Evolutionary conservation across 2,113 vertebrate genomes (phyloP).

Genomic region (Gracilinanus agilis): DNA sequence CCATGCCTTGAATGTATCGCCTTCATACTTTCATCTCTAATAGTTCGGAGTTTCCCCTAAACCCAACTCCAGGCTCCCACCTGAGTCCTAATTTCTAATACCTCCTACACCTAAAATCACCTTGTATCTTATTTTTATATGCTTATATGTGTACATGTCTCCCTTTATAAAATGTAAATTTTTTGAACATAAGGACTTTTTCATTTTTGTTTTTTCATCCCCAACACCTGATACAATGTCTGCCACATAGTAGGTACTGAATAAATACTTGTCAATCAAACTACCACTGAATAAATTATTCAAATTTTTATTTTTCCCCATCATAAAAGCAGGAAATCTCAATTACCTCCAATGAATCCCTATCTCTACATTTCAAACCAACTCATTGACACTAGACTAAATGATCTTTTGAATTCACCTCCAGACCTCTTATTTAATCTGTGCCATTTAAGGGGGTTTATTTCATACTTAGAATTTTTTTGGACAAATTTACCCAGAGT

Average conservation of each 20-base stretch:
- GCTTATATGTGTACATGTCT: not conserved
- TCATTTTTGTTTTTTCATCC: not conserved
- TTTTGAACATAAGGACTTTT: not conserved
- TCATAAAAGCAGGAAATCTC: not conserved
- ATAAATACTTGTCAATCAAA: not conserved
- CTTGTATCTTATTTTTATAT: not conserved
- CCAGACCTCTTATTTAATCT: not conserved
- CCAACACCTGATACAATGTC: not conserved
- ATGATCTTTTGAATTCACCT: not conserved
- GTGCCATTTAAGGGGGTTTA: not conserved
- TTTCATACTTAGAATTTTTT: conserved; percentile 7
- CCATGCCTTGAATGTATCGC: not conserved
- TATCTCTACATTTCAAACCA: not conserved
- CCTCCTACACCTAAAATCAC: not conserved
- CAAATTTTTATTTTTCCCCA: not conserved
- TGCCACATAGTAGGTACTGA: not conserved
- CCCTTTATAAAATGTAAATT: not conserved
- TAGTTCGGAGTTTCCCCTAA: not conserved
- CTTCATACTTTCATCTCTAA: not conserved
- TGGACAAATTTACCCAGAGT: conserved; percentile 20
- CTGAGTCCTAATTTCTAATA: not conserved
- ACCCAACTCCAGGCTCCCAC: not conserved
- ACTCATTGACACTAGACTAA: not conserved
- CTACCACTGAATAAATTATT: not conserved
- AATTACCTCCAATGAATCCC: not conserved